Evolutionary conservation across 2,113 vertebrate species (phyloP).

Genomic region (Okapia johnstoni): DNA sequence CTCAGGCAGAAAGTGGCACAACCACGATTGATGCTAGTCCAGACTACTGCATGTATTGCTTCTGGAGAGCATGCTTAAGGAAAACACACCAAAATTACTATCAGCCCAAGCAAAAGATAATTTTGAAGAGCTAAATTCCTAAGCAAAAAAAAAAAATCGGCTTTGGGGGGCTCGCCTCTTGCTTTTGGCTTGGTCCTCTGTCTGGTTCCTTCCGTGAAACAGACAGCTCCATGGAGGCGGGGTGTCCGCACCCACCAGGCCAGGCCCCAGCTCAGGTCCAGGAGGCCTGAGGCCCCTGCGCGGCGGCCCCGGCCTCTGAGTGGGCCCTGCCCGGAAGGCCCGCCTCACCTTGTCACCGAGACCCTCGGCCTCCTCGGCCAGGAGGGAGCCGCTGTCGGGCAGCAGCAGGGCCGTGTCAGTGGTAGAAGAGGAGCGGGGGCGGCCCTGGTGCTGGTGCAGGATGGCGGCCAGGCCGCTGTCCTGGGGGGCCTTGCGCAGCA

Average conservation of each 20-base stretch:
- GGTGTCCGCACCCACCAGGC: accelerated
- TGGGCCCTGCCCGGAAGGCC: not conserved
- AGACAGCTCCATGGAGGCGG: not conserved
- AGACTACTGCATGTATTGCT: accelerated
- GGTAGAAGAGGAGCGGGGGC: conserved; percentile 87
- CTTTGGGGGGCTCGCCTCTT: not conserved
- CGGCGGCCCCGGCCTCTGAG: no score
- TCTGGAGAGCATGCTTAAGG: not conserved
- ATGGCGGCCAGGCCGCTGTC: conserved; percentile 85
- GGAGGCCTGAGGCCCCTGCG: not conserved
- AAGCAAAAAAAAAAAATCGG: not conserved
- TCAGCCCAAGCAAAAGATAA: not conserved
- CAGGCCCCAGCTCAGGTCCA: not conserved
- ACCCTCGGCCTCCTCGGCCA: conserved; percentile 81
- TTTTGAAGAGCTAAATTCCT: not conserved
- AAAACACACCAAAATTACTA: not conserved
- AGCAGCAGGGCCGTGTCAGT: conserved; percentile 84
- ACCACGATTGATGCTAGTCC: not conserved
- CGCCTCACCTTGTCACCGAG: conserved; percentile 81
- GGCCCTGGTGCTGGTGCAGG: conserved; percentile 86
- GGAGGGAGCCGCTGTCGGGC: conserved; percentile 75
- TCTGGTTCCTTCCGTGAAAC: not conserved
- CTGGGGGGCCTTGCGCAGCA: conserved; percentile 80
- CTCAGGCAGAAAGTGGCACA: not conserved
- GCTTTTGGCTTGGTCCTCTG: not conserved